Evolutionary conservation across 1,140 invertebrate genomes (phyloP).

Genomic region (Nasonia longicornis): DNA sequence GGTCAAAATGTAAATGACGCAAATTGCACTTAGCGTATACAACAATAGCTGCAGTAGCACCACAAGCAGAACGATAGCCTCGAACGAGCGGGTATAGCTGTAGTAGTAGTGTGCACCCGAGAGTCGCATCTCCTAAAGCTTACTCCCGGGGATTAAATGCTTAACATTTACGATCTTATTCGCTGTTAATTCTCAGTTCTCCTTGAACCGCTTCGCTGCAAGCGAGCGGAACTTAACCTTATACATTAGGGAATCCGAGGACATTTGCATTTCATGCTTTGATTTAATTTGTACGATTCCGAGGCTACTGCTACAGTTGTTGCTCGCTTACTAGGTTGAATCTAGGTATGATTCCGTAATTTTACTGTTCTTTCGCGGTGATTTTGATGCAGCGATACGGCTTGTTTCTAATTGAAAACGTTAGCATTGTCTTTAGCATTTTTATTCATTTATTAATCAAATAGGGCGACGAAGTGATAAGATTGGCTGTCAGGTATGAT

Average conservation of each 20-base stretch:
- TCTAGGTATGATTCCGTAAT: too few species aligned
- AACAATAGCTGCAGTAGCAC: background rate
- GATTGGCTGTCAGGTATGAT: too few species aligned
- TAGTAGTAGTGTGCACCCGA: background rate
- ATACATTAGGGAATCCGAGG: background rate
- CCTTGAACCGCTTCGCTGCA: background rate
- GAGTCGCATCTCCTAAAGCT: background rate
- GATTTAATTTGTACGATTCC: background rate
- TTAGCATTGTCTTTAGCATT: too few species aligned
- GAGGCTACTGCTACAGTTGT: background rate
- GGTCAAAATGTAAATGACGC: background rate
- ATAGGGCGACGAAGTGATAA: too few species aligned
- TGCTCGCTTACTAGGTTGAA: too few species aligned
- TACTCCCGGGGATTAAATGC: background rate
- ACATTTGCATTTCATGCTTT: conserved; percentile 1
- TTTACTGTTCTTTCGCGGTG: too few species aligned
- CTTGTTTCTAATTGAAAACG: too few species aligned
- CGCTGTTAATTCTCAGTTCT: conserved; percentile 2
- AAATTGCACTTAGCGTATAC: background rate
- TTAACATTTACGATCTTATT: conserved; percentile 21
- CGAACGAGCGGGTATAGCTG: background rate
- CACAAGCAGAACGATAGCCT: background rate
- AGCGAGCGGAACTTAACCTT: background rate
- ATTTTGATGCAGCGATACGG: too few species aligned
- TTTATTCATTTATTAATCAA: too few species aligned